These are phyloP conservation scores for Epiperipatus broadwayi DNA, from an alignment of 2,888 invertebrate genomes.

Conservation along the genomic window DNA sequence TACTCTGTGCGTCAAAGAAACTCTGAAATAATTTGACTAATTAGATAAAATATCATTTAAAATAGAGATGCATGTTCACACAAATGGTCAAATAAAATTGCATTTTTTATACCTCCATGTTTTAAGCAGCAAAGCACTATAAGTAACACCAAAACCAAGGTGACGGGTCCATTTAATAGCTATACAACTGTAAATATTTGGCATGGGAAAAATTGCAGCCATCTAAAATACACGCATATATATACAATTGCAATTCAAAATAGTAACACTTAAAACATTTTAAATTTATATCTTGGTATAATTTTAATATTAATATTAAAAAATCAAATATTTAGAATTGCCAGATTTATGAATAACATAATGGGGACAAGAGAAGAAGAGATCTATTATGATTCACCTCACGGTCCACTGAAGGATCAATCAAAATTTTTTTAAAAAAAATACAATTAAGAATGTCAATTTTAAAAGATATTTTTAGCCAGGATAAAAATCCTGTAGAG, in stretches of 20 bases:
- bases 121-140: constrained; percentile 77
- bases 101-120: constrained; percentile 57
- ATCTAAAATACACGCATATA: constrained; percentile 46
- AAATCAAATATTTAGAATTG: too few relatives aligned
- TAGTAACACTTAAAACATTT: not conserved
- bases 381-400: too few relatives aligned
- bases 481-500: too few relatives aligned
- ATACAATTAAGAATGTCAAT: too few relatives aligned
- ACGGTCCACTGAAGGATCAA: too few relatives aligned
- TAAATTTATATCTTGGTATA: too few relatives aligned
- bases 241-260: not conserved
- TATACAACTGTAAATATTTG: constrained; percentile 64
- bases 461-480: too few relatives aligned
- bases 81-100: not conserved
- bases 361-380: too few relatives aligned
- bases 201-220: constrained; percentile 72
- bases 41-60: constrained; percentile 8
- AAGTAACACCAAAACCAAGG: constrained; percentile 77
- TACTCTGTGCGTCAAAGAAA: constrained; percentile 73
- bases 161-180: constrained; percentile 82
- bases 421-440: too few relatives aligned
- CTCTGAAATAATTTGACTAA: constrained; percentile 41
- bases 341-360: too few relatives aligned
- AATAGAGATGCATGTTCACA: constrained; percentile 4
- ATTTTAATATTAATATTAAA: too few relatives aligned